Conservation (phyloP, 2,888 invertebrate genomes). For the Orchestes rusci region DNA sequence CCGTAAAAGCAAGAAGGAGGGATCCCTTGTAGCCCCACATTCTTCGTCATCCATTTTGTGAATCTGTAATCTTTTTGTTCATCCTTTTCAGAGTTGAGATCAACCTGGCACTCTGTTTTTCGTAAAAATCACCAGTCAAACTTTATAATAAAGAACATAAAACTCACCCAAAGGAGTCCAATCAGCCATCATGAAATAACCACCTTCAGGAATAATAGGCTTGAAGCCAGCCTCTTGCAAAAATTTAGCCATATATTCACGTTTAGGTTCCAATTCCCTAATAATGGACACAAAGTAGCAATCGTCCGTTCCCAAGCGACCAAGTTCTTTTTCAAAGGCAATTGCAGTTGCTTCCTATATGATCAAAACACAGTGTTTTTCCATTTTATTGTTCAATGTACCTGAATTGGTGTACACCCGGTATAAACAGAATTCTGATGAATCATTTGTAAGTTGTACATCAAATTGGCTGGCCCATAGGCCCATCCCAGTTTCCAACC, state of each 20-base stretch:
- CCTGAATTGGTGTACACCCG: slow-evolving; percentile 80
- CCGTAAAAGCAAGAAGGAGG: slow-evolving; percentile 94
- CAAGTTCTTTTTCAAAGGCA: slow-evolving; percentile 79
- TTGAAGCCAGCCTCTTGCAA: slow-evolving; percentile 75
- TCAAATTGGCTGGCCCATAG: slow-evolving; percentile 76
- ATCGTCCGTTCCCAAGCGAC: slow-evolving; percentile 60
- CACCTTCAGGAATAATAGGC: slow-evolving; percentile 91
- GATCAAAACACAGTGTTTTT: not conserved
- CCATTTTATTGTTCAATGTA: slow-evolving; percentile 31
- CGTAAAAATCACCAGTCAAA: slow-evolving; percentile 17
- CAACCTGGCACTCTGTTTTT: slow-evolving; percentile 58
- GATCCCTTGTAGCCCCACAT: slow-evolving; percentile 86
- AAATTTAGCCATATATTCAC: slow-evolving; percentile 72
- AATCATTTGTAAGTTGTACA: slow-evolving; percentile 75
- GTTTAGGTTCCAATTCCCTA: slow-evolving; percentile 64
- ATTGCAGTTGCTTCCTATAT: slow-evolving; percentile 87
- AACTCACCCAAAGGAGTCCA: slow-evolving; percentile 66
- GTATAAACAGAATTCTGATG: slow-evolving; percentile 95
- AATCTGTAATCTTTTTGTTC: slow-evolving; percentile 81
- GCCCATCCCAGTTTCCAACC: slow-evolving; percentile 98
- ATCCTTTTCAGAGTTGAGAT: slow-evolving; percentile 63
- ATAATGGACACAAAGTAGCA: slow-evolving; percentile 79
- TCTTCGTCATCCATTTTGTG: slow-evolving; percentile 92
- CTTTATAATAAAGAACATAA: not conserved
- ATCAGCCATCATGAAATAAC: slow-evolving; percentile 96